Evolutionary conservation across 2,888 invertebrate genomes (phyloP).

Genomic region (Rotaria macrura): DNA sequence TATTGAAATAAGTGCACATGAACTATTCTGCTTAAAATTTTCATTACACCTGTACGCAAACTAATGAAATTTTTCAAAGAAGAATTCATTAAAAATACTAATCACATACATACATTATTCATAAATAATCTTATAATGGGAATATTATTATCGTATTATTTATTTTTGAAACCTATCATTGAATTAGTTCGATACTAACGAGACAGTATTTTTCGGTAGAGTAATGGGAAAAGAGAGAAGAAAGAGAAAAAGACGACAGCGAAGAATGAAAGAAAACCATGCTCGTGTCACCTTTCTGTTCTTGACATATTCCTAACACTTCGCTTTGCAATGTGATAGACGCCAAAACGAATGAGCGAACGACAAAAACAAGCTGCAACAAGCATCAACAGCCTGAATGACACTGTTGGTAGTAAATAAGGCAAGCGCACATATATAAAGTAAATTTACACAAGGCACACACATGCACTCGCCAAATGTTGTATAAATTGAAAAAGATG

Average conservation of each 20-base stretch:
- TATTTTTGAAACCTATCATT: not conserved
- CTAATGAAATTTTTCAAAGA: too few species aligned
- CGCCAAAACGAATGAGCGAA: not conserved
- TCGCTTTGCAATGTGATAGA: not conserved
- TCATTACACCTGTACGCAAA: too few species aligned
- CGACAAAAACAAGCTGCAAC: constrained; percentile 1
- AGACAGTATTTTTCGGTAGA: not conserved
- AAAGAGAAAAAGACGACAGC: not conserved
- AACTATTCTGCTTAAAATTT: too few species aligned
- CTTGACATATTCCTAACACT: not conserved
- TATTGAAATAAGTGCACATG: too few species aligned
- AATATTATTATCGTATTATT: not conserved
- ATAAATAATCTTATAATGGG: too few species aligned
- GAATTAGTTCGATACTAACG: not conserved
- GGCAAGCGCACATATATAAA: not conserved
- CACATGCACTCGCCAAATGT: not conserved
- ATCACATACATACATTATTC: too few species aligned
- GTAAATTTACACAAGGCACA: constrained; percentile 3
- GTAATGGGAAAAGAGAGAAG: not conserved
- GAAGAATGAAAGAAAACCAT: not conserved
- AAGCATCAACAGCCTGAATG: not conserved
- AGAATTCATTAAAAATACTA: too few species aligned
- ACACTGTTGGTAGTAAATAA: not conserved
- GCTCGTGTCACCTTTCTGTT: not conserved
- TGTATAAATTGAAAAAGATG: constrained; percentile 3